These are phyloP conservation scores for Eumeta japonica DNA, from an alignment of 1,140 invertebrate genomes.

Conservation along the genomic window DNA sequence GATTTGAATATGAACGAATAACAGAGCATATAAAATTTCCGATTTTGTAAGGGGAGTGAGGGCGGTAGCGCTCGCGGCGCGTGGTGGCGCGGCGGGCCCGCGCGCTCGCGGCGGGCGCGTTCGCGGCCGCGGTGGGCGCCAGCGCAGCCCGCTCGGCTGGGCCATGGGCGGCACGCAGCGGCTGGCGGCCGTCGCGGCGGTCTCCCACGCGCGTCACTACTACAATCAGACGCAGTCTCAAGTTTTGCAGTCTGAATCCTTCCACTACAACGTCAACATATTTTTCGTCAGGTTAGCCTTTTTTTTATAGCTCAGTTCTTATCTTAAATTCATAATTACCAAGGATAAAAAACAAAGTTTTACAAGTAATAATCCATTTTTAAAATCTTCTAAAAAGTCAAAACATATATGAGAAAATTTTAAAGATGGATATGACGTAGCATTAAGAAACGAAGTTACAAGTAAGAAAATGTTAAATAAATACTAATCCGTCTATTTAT, in stretches of 20 bases:
- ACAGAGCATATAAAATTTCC: no score
- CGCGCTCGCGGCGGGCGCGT: constrained; percentile 34
- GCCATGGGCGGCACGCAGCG: constrained; percentile 50
- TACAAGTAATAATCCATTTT: no score
- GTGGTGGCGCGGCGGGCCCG: constrained; percentile 39
- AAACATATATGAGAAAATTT: no score
- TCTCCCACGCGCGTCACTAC: constrained; percentile 36
- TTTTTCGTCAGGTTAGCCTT: constrained; percentile 49
- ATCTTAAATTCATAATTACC: no score
- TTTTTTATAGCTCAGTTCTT: not conserved
- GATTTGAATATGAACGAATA: no score
- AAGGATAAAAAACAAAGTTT: no score
- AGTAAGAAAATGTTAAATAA: no score
- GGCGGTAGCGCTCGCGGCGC: constrained; percentile 36
- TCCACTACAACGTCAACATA: constrained; percentile 41
- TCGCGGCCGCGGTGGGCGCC: constrained; percentile 28
- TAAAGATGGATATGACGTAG: no score
- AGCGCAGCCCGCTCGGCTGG: constrained; percentile 50
- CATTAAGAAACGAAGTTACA: no score
- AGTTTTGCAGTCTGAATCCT: constrained; percentile 23
- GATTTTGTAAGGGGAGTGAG: no score
- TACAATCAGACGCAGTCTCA: constrained; percentile 40
- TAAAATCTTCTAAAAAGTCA: no score
- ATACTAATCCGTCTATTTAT: no score
- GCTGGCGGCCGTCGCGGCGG: constrained; percentile 42